A percentile compares a stretch with the other conserved stretches of the same genome.
Conservation (phyloP, 2,797 vertebrate species). For the Molothrus aeneus region DNA sequence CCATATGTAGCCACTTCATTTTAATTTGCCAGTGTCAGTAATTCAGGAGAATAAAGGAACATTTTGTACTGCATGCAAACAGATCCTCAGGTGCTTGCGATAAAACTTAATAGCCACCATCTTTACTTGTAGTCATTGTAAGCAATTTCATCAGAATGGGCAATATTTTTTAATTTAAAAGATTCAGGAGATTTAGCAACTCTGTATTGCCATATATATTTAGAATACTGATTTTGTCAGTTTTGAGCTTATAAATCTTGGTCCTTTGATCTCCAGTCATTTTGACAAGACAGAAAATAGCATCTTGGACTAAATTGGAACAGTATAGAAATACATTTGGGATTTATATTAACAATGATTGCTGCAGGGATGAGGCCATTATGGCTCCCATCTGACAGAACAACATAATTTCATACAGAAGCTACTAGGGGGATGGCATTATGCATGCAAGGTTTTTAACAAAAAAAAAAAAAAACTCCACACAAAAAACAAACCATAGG, state of each 20-base stretch:
- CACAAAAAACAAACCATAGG: background rate
- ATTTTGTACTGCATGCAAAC: conserved; percentile 77
- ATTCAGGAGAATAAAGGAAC: conserved; percentile 81
- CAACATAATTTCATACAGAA: conserved; percentile 72
- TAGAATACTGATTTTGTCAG: conserved; percentile 83
- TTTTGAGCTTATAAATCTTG: conserved; percentile 84
- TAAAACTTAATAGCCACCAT: conserved; percentile 86
- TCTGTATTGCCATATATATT: conserved; percentile 80
- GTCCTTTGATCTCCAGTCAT: conserved; percentile 80
- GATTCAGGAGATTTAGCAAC: conserved; percentile 81
- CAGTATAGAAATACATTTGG: conserved; percentile 77
- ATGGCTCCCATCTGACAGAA: conserved; percentile 86
- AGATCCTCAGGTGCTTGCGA: conserved; percentile 83
- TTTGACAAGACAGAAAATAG: conserved; percentile 78
- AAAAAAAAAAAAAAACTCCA: background rate
- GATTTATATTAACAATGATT: conserved; percentile 94
- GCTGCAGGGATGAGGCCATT: conserved; percentile 91
- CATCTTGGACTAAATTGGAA: conserved; percentile 79
- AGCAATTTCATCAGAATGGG: conserved; percentile 84
- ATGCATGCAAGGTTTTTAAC: conserved; percentile 52
- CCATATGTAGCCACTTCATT: conserved; percentile 89
- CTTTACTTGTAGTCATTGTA: conserved; percentile 84
- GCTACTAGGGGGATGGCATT: conserved; percentile 65
- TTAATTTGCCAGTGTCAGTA: conserved; percentile 89
- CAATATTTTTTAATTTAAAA: conserved; percentile 89